A percentile compares a stretch with the other conserved stretches of the same genome.
These are phyloP conservation scores for Leucania comma DNA, from an alignment of 2,888 invertebrate genomes.

Conservation along the genomic window DNA sequence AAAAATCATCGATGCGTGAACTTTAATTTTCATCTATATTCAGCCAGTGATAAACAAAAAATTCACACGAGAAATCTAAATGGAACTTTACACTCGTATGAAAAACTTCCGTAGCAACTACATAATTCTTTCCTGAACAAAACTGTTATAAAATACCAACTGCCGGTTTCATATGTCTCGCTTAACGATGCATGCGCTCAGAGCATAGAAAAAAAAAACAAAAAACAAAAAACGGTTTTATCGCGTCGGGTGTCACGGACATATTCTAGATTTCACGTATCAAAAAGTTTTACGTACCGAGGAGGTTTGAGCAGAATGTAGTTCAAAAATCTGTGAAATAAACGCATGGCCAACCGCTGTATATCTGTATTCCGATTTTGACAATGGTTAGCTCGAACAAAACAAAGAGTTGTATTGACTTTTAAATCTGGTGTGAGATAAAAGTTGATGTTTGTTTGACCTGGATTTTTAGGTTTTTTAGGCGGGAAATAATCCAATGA, in stretches of 20 bases:
- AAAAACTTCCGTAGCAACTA: constrained; percentile 33
- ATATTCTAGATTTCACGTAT: constrained; percentile 36
- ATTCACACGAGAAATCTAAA: constrained; percentile 6
- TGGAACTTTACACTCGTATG: constrained; percentile 6
- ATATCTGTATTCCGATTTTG: constrained; percentile 54
- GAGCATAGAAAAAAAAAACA: constrained; percentile 34
- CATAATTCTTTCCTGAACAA: constrained; percentile 38
- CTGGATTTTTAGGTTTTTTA: neutral
- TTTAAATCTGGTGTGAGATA: constrained; percentile 24
- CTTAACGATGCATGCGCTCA: constrained; percentile 35
- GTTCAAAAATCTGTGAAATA: constrained; percentile 51
- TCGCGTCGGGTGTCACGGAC: constrained; percentile 54
- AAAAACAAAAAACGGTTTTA: constrained; percentile 44
- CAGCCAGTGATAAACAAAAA: neutral
- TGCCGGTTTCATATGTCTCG: constrained; percentile 43
- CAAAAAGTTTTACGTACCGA: constrained; percentile 37
- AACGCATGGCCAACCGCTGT: constrained; percentile 29
- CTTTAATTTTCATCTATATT: neutral
- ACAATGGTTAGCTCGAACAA: constrained; percentile 31
- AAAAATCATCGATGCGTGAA: neutral
- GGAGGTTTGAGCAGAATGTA: constrained; percentile 36
- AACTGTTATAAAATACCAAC: constrained; percentile 38
- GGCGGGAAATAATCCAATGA: too few species aligned
- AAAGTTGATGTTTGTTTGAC: constrained; percentile 17
- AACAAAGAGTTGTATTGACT: constrained; percentile 22